Evolutionary conservation across 2,888 invertebrate genomes (phyloP), one percentile per base, ranked within the genome.

Genomic region (Limnephilus auricula): DNA sequence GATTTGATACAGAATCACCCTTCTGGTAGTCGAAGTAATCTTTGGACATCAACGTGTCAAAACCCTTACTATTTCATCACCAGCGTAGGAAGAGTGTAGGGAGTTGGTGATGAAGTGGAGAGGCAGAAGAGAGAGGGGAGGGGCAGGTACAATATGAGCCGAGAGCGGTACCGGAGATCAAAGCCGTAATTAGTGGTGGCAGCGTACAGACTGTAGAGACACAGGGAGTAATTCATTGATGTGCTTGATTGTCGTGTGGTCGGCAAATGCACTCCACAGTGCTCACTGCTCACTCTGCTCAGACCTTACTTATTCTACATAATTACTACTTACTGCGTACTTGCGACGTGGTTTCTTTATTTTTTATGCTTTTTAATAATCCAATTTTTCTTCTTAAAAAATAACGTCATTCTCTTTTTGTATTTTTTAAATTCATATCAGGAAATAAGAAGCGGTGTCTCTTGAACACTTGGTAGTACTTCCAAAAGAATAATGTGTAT

Each of bases 121-220:
- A 50, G 50, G 40, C 40, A 9, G 79, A 12, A 5, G 31, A 31
- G 80, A 18, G 80, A 30, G n/a, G 45, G 30, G 30, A 40, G 85
- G 30, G 85, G 13, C 15, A 37, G n/a, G 32, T 80, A 32, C 30
- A 32, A 80, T 32, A 80, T 80, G 84, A 84, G 80, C 31, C 31
- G 82, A 37, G 82, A 82, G 85, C 85, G 85, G 85, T 82, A n/a
- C 82, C 82, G 85, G 45, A 45, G 87, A 87, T 87, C 87, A 87
- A 87, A 87, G 87, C 87, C 30, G 87, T 65, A 87, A 87, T 87
- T 87, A 87, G 87, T 34, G 87, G 87, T 87, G 50, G 50, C 50
- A 65, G 78, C 31, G 87, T 34, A 32, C 15, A 34, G 34, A 37
- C 32, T 31, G 65, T 32, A 84, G 85, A 40, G 85, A 87, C 50